Evolutionary conservation across 2,888 invertebrate species (phyloP).

Genomic region (Galerucella pusilla): DNA sequence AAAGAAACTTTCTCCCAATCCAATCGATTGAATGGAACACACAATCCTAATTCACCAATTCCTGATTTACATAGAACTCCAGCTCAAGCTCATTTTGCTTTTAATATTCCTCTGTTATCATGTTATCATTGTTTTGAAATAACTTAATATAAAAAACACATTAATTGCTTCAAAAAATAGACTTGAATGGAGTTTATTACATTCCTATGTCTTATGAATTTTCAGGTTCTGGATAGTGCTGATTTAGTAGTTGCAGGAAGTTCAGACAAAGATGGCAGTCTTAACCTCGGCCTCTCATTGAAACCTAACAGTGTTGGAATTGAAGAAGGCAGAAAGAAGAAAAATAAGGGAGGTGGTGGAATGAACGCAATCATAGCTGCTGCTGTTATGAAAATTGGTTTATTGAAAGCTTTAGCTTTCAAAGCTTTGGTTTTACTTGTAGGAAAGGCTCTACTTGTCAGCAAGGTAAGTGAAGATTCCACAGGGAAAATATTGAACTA

Average conservation of each 20-base stretch:
- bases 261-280: slow-evolving; percentile 74
- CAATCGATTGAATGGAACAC: too few species aligned
- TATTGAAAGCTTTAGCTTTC: slow-evolving; percentile 83
- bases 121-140: too few species aligned
- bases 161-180: too few species aligned
- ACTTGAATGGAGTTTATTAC: not conserved
- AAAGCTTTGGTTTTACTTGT: slow-evolving; percentile 84
- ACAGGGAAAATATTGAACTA: too few species aligned
- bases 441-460: slow-evolving; percentile 85
- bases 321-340: slow-evolving; percentile 57
- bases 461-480: slow-evolving; percentile 68
- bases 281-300: slow-evolving; percentile 78
- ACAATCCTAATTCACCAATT: too few species aligned
- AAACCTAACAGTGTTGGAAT: slow-evolving; percentile 59
- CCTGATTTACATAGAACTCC: too few species aligned
- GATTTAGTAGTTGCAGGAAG: slow-evolving; percentile 81
- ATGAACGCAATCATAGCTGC: slow-evolving; percentile 80
- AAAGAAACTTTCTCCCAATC: too few species aligned
- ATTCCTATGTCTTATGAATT: not conserved
- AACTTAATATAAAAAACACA: too few species aligned
- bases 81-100: too few species aligned
- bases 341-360: slow-evolving; percentile 69
- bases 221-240: slow-evolving; percentile 76
- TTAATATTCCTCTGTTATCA: too few species aligned
- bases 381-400: slow-evolving; percentile 82